Evolutionary conservation across 2,797 vertebrate genomes (phyloP).

Genomic region (Tapirus indicus): DNA sequence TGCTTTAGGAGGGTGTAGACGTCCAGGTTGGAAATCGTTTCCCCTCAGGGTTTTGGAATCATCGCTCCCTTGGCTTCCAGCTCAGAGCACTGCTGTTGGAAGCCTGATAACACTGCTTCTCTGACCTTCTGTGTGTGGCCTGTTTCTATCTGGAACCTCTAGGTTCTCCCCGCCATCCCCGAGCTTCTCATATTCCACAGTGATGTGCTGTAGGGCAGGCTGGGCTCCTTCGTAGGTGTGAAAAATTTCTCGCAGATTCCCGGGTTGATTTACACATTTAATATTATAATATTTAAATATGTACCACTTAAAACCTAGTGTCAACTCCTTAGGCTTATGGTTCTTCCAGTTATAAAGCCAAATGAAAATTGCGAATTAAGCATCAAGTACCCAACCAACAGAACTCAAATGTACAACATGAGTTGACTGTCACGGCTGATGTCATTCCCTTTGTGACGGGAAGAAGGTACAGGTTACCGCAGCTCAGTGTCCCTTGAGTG

Average conservation of each 20-base stretch:
- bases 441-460: background rate
- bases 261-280: background rate
- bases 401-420: background rate
- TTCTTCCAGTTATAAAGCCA: constrained; percentile 34
- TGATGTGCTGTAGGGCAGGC: too few relatives aligned
- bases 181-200: background rate
- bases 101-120: background rate
- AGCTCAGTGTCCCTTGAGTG: background rate
- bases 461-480: background rate
- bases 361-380: background rate
- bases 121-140: background rate
- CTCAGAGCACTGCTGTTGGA: rapidly evolving
- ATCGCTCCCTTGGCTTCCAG: background rate
- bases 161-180: background rate
- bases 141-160: background rate
- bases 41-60: background rate
- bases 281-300: background rate
- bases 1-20: too few relatives aligned
- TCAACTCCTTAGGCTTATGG: background rate
- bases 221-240: background rate
- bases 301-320: background rate
- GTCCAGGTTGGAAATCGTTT: background rate
- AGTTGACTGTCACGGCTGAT: background rate
- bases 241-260: background rate
- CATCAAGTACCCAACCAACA: background rate